These are phyloP conservation scores for Andrena fulva DNA, from an alignment of 2,888 invertebrate species.

Conservation along the genomic window DNA sequence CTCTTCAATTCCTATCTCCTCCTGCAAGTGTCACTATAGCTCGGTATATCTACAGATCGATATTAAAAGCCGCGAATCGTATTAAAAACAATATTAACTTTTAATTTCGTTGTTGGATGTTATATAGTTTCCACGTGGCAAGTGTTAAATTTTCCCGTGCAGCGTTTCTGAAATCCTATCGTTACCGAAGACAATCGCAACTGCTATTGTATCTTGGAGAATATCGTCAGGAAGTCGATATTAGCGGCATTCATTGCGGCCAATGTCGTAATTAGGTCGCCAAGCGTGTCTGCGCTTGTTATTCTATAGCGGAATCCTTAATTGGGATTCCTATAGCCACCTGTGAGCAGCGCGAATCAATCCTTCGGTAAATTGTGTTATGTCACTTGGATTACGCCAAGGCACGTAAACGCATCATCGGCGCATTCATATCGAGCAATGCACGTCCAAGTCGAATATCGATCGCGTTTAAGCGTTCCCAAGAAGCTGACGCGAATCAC, in stretches of 20 bases:
- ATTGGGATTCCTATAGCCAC: constrained; percentile 32
- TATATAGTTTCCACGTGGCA: no score
- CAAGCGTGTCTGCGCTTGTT: not conserved
- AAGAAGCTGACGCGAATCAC: no score
- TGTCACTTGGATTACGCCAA: not conserved
- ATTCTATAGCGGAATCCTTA: not conserved
- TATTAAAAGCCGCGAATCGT: no score
- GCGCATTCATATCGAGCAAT: not conserved
- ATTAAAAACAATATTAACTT: no score
- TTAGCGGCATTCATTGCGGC: no score
- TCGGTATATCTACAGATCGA: no score
- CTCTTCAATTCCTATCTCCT: no score
- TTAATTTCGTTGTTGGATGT: no score
- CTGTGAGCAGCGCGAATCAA: constrained; percentile 20
- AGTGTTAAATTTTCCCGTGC: not conserved
- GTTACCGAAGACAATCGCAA: no score
- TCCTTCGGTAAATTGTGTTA: constrained; percentile 14
- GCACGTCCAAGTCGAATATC: not conserved
- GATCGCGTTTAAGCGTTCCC: not conserved
- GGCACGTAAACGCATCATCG: not conserved
- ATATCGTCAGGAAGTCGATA: not conserved
- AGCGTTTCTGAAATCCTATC: not conserved
- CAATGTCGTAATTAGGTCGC: constrained; percentile 7
- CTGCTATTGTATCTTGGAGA: not conserved
- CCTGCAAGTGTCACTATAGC: no score